These are phyloP conservation scores for Nasonia longicornis DNA, from an alignment of 1,140 invertebrate species.

Conservation along the genomic window DNA sequence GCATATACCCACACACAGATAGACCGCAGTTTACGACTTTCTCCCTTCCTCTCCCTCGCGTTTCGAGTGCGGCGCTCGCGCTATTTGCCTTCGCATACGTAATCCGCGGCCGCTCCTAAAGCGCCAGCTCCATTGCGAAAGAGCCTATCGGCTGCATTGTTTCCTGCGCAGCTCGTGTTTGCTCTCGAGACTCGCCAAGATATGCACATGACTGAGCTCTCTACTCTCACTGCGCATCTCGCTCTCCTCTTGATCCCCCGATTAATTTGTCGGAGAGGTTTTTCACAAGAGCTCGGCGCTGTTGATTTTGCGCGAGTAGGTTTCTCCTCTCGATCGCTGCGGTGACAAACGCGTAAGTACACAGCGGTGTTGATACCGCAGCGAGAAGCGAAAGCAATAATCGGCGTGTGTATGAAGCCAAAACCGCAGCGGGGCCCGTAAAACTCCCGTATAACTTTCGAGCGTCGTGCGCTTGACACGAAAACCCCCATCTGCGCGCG, in stretches of 20 bases:
- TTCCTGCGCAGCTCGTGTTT: not conserved
- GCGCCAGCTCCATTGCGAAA: not conserved
- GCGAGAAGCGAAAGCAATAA: too few species aligned
- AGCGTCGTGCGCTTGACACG: not conserved
- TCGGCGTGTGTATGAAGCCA: too few species aligned
- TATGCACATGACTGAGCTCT: not conserved
- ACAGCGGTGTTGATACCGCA: too few species aligned
- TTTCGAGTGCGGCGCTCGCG: not conserved
- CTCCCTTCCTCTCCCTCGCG: not conserved
- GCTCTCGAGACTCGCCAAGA: not conserved
- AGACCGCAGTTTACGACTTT: slow-evolving; percentile 2
- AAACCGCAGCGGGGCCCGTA: not conserved
- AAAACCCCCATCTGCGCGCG: not conserved
- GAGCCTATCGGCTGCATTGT: not conserved
- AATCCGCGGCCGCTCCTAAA: not conserved
- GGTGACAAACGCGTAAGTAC: too few species aligned
- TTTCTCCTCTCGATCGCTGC: too few species aligned
- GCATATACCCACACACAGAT: too few species aligned
- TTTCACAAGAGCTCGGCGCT: too few species aligned
- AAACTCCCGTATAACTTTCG: not conserved
- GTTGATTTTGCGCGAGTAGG: too few species aligned
- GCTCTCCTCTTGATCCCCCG: not conserved
- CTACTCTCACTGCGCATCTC: too few species aligned
- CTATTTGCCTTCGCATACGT: not conserved
- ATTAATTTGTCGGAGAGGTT: not conserved